phyloP scores from a whole-genome alignment of 1,140 invertebrate species.

The Pararge aegeria region DNA sequence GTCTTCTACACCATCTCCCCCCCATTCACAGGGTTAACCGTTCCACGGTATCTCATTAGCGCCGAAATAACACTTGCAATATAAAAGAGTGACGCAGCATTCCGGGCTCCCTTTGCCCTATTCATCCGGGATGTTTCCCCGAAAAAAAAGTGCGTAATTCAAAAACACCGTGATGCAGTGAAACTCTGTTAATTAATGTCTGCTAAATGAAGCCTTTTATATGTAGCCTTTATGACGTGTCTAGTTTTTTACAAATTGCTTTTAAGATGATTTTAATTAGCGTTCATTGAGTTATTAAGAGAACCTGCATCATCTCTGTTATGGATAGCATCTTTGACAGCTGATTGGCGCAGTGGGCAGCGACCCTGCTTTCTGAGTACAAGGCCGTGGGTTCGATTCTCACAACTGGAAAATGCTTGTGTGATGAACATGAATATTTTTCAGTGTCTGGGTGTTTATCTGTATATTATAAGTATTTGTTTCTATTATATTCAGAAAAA shows the following conservation, averaged over 20 bases:
- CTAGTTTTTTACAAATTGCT: slow-evolving; percentile 3
- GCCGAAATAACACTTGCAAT: slow-evolving; percentile 60
- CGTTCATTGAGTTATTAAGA: background rate
- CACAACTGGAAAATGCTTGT: no score
- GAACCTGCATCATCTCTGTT: no score
- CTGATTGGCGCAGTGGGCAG: no score
- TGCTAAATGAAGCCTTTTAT: slow-evolving; percentile 15
- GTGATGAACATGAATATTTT: no score
- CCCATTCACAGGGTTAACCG: slow-evolving; percentile 28
- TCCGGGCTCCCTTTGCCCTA: slow-evolving; percentile 28
- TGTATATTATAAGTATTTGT: no score
- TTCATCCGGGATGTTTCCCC: slow-evolving; percentile 31
- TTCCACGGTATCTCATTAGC: slow-evolving; percentile 55
- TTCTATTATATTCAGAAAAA: no score
- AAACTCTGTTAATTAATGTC: slow-evolving; percentile 18
- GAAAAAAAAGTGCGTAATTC: slow-evolving; percentile 24
- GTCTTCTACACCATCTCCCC: slow-evolving; percentile 14
- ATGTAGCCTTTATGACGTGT: background rate
- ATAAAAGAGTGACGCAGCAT: slow-evolving; percentile 57
- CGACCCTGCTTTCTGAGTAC: no score
- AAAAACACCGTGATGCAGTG: slow-evolving; percentile 9
- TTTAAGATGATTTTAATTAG: background rate
- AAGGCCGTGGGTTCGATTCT: no score
- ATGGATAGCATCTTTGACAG: no score
- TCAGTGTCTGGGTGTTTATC: no score